A percentile compares a stretch with the other conserved stretches of the same genome.
Evolutionary conservation across 1,140 invertebrate genomes (phyloP).

Genomic region (Heliconius hewitsoni): DNA sequence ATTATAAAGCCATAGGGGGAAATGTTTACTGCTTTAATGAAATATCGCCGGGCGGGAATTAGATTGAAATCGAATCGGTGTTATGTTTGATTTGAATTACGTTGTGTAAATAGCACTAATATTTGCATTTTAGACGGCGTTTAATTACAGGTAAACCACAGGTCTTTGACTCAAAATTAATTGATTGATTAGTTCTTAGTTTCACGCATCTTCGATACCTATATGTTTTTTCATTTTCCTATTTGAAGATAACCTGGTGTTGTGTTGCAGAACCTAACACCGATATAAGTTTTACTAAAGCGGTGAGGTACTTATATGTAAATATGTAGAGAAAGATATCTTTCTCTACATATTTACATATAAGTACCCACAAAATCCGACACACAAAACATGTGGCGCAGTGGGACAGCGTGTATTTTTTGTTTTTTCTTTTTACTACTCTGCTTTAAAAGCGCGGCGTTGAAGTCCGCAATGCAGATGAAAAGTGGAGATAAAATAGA

Average conservation of each 20-base stretch:
- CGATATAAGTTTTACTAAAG: too few relatives aligned
- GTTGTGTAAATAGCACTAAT: conserved; percentile 18
- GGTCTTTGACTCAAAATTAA: background rate
- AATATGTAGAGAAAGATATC: too few relatives aligned
- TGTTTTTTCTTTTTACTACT: too few relatives aligned
- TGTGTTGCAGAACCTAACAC: background rate
- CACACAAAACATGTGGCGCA: too few relatives aligned
- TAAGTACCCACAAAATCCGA: too few relatives aligned
- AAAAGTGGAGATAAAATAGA: background rate
- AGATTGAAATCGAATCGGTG: conserved; percentile 44
- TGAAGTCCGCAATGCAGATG: background rate
- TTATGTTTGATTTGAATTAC: conserved; percentile 53
- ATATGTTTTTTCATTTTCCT: background rate
- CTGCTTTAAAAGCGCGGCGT: too few relatives aligned
- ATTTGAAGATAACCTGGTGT: background rate
- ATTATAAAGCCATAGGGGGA: background rate
- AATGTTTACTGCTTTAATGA: conserved; percentile 24
- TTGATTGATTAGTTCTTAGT: background rate
- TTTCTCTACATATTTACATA: too few relatives aligned
- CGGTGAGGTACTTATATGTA: too few relatives aligned
- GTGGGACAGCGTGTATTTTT: too few relatives aligned
- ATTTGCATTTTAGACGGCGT: conserved; percentile 10
- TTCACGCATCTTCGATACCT: too few relatives aligned
- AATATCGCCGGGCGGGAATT: conserved; percentile 44
- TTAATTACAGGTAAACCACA: conserved; percentile 10